Evolutionary conservation across 2,888 invertebrate genomes (phyloP).

Genomic region (Electrophaes corylata): DNA sequence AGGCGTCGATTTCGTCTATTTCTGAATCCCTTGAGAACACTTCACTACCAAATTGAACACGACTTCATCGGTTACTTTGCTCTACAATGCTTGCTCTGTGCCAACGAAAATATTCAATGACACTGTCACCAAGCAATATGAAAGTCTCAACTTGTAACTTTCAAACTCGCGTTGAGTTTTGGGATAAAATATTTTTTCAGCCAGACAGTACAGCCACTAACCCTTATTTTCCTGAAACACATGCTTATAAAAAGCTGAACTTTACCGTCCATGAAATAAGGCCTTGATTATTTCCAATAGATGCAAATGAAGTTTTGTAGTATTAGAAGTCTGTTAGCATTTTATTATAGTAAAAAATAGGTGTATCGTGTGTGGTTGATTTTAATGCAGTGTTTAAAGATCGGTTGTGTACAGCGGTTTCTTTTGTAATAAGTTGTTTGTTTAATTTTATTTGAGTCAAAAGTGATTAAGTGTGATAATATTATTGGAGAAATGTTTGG

Average conservation of each 20-base stretch:
- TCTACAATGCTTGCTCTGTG: conserved; percentile 44
- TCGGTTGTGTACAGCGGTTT: conserved; percentile 15
- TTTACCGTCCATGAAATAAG: conserved; percentile 15
- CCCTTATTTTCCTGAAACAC: conserved; percentile 13
- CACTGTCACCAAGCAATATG: conserved; percentile 39
- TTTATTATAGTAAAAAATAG: conserved; percentile 24
- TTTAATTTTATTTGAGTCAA: not conserved
- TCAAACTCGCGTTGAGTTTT: conserved; percentile 4
- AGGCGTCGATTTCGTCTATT: conserved; percentile 63
- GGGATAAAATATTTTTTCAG: conserved; percentile 30
- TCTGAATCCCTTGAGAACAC: conserved; percentile 58
- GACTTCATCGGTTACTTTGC: conserved; percentile 8
- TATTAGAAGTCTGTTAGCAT: conserved; percentile 7
- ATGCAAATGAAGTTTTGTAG: conserved; percentile 6
- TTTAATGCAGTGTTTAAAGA: conserved; percentile 28
- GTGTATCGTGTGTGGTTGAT: conserved; percentile 18
- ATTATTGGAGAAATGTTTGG: conserved; percentile 32
- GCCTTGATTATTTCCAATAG: not conserved
- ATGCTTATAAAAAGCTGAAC: conserved; percentile 10
- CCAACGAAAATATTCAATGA: not conserved
- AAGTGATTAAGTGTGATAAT: not conserved
- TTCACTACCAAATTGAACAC: conserved; percentile 24
- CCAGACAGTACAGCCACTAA: conserved; percentile 3
- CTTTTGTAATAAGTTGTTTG: conserved; percentile 12
- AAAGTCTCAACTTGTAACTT: conserved; percentile 20